These are phyloP conservation scores for Petrocephalus microphthalmus DNA, from an alignment of 2,113 vertebrate species.

Conservation along the genomic window DNA sequence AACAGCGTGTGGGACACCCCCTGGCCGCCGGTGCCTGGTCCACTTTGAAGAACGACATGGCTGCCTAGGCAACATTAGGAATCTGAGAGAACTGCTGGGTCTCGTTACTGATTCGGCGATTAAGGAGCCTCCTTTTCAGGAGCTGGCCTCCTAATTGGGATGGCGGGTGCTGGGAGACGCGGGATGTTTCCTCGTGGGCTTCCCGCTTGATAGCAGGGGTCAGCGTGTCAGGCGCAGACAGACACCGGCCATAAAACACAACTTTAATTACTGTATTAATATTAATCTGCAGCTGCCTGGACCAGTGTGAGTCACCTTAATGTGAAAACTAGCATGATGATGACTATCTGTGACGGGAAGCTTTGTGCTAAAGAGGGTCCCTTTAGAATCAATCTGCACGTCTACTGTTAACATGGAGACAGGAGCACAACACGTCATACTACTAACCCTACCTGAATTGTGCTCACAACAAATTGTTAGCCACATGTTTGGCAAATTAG, in stretches of 20 bases:
- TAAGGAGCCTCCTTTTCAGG: not conserved
- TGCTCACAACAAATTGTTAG: not conserved
- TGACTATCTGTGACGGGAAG: not conserved
- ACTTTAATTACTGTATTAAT: constrained; percentile 13
- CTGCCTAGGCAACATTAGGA: not conserved
- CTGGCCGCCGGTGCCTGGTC: not conserved
- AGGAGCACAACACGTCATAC: not conserved
- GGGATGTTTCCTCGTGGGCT: not conserved
- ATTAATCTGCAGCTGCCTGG: not conserved
- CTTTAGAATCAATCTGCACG: not conserved
- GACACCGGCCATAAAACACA: not conserved
- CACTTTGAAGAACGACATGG: not conserved
- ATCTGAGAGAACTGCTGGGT: not conserved
- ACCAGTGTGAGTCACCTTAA: not conserved
- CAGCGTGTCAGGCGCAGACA: not conserved
- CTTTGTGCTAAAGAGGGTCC: not conserved
- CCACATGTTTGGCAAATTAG: not conserved
- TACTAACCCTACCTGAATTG: not conserved
- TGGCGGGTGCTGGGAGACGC: not conserved
- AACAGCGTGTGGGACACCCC: not conserved
- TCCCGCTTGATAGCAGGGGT: not conserved
- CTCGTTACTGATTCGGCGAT: not conserved
- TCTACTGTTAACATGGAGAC: not conserved
- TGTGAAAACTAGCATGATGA: not conserved
- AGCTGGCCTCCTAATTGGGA: constrained; percentile 5